These are phyloP conservation scores for Matsumurasca onukii DNA, from an alignment of 1,140 invertebrate genomes.

Conservation along the genomic window DNA sequence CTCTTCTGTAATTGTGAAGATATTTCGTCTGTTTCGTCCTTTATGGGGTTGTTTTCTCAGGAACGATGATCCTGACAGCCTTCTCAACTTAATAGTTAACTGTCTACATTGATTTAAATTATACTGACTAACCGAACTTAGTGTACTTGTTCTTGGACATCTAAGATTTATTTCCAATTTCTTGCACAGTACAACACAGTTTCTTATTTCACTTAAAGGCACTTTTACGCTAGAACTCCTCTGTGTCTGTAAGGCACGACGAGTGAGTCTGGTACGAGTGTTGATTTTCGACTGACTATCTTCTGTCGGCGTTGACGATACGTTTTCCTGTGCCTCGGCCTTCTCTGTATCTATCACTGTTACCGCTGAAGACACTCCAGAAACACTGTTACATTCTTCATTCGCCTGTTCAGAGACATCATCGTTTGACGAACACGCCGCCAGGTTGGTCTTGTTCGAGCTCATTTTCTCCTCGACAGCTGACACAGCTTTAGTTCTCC, in stretches of 20 bases:
- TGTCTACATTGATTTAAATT: slow-evolving; percentile 3
- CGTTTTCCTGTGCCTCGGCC: too few relatives aligned
- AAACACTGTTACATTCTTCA: not conserved
- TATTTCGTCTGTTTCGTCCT: too few relatives aligned
- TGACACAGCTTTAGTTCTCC: slow-evolving; percentile 35
- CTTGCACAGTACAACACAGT: slow-evolving; percentile 8
- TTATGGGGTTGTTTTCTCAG: too few relatives aligned
- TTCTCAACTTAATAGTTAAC: slow-evolving; percentile 7
- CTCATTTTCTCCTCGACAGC: not conserved
- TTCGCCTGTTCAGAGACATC: not conserved
- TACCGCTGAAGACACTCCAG: not conserved
- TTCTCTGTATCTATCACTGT: not conserved
- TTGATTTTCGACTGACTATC: too few relatives aligned
- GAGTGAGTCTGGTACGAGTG: too few relatives aligned
- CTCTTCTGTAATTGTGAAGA: too few relatives aligned
- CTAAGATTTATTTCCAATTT: slow-evolving; percentile 5
- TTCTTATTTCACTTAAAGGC: slow-evolving; percentile 20
- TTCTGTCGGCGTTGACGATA: too few relatives aligned
- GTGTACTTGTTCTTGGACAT: not conserved
- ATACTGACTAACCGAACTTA: not conserved
- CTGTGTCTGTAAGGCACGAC: too few relatives aligned
- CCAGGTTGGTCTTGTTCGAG: not conserved
- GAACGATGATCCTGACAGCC: too few relatives aligned
- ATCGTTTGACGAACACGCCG: not conserved
- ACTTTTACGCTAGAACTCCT: not conserved